phyloP scores from a whole-genome alignment of 2,797 vertebrate species.

The Platyrinchus mystaceus region DNA sequence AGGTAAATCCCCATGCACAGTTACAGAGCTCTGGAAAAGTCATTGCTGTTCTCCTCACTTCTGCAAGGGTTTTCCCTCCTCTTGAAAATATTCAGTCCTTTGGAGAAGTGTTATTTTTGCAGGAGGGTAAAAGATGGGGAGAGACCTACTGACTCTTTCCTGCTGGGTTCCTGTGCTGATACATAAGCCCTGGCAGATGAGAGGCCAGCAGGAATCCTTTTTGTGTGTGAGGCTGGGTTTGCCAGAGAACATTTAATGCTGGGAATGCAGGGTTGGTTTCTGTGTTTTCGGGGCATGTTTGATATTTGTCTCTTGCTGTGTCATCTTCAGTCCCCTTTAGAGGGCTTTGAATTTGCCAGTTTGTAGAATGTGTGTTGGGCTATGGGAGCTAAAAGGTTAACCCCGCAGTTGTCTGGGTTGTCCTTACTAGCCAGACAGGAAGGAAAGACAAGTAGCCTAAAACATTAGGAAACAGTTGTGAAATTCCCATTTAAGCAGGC shows the following conservation, averaged over 20 bases:
- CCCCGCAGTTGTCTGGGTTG: background rate
- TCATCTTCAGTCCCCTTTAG: background rate
- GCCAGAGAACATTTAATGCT: conserved; percentile 28
- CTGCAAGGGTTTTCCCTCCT: background rate
- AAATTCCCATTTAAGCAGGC: background rate
- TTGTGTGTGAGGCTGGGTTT: background rate
- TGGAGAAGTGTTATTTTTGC: background rate
- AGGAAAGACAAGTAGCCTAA: background rate
- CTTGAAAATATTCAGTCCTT: background rate
- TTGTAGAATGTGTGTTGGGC: background rate
- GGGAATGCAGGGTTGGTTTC: background rate
- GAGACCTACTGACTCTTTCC: conserved; percentile 14
- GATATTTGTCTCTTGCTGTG: conserved; percentile 28
- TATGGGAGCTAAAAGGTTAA: background rate
- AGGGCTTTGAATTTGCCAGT: background rate
- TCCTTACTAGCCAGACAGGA: background rate
- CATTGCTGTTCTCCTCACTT: background rate
- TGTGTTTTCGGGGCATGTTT: conserved; percentile 21
- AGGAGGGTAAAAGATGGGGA: background rate
- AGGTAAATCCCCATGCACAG: background rate
- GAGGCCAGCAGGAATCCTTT: conserved; percentile 58
- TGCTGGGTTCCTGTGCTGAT: conserved; percentile 44
- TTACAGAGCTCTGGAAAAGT: background rate
- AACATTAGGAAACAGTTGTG: background rate
- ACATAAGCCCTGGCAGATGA: conserved; percentile 56